Percentiles rank a stretch among this genome's conserved stretches.
Evolutionary conservation across 2,888 invertebrate genomes (phyloP).

Genomic region (Melanostoma scalare): DNA sequence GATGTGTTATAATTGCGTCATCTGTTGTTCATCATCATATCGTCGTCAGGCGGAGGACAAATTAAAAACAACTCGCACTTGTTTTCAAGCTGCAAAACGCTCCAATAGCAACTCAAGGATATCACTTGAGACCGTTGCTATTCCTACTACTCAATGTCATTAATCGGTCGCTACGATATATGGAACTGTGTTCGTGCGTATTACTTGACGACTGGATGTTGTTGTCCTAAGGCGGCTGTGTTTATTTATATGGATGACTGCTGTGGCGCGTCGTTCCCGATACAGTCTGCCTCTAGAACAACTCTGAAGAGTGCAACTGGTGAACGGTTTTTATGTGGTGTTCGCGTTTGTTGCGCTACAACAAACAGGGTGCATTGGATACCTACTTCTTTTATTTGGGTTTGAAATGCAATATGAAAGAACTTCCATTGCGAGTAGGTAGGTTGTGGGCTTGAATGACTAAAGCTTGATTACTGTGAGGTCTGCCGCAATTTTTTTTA

Average conservation of each 20-base stretch:
- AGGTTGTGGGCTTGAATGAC: too few species aligned
- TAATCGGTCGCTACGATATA: conserved; percentile 5
- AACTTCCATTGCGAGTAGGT: too few species aligned
- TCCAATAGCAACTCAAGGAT: conserved; percentile 62
- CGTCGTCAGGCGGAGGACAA: conserved; percentile 42
- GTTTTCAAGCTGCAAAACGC: conserved; percentile 60
- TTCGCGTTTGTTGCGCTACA: background rate
- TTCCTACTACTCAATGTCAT: background rate
- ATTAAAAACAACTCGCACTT: conserved; percentile 67
- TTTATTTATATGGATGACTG: background rate
- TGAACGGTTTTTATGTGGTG: conserved; percentile 18
- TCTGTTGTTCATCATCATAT: conserved; percentile 54
- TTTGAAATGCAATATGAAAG: too few species aligned
- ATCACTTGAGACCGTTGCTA: conserved; percentile 66
- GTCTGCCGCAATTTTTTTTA: too few species aligned
- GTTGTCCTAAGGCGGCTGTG: conserved; percentile 29
- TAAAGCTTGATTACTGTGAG: too few species aligned
- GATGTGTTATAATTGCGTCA: conserved; percentile 72
- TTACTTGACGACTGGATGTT: conserved; percentile 46
- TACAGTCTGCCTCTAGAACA: conserved; percentile 14
- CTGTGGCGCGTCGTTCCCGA: conserved; percentile 12
- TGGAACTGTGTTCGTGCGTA: conserved; percentile 35
- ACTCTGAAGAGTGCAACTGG: conserved; percentile 56
- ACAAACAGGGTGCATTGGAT: conserved; percentile 53
- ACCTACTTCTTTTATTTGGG: background rate